Conservation (phyloP, 1,140 invertebrate species). For the Chrysoperla carnea region DNA sequence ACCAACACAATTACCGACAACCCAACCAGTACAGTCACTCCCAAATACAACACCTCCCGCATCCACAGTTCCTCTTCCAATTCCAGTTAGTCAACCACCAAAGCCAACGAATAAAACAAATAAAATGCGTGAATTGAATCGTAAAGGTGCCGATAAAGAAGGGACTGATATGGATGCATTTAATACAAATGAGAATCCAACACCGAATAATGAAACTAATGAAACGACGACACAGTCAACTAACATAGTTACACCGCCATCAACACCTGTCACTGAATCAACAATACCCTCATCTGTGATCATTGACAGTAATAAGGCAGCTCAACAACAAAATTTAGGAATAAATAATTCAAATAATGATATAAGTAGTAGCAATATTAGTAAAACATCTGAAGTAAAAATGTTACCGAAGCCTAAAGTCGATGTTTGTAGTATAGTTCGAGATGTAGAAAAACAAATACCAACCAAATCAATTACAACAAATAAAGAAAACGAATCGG, state of each 20-base stretch:
- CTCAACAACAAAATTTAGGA: constrained; percentile 1
- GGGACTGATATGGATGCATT: constrained; percentile 27
- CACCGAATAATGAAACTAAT: constrained; percentile 4
- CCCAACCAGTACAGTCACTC: too few species aligned
- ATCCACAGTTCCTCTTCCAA: not conserved
- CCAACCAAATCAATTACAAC: constrained; percentile 4
- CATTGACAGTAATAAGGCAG: constrained; percentile 1
- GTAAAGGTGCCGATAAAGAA: constrained; percentile 22
- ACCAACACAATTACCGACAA: too few species aligned
- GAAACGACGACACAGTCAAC: not conserved
- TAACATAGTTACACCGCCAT: not conserved
- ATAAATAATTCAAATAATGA: not conserved
- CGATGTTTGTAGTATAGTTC: constrained; percentile 19
- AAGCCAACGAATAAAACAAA: constrained; percentile 12
- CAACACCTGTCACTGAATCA: not conserved
- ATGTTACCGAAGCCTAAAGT: constrained; percentile 8
- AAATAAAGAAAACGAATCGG: not conserved
- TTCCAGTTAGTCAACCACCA: not conserved
- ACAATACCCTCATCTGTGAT: not conserved
- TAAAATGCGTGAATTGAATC: constrained; percentile 20
- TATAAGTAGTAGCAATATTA: not conserved
- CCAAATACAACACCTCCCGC: too few species aligned
- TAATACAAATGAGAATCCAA: constrained; percentile 11
- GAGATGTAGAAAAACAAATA: constrained; percentile 12
- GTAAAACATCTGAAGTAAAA: constrained; percentile 3